Evolutionary conservation across 2,113 vertebrate species (phyloP), one percentile per base, ranked within the genome.

Genomic region (Colaptes auratus): DNA sequence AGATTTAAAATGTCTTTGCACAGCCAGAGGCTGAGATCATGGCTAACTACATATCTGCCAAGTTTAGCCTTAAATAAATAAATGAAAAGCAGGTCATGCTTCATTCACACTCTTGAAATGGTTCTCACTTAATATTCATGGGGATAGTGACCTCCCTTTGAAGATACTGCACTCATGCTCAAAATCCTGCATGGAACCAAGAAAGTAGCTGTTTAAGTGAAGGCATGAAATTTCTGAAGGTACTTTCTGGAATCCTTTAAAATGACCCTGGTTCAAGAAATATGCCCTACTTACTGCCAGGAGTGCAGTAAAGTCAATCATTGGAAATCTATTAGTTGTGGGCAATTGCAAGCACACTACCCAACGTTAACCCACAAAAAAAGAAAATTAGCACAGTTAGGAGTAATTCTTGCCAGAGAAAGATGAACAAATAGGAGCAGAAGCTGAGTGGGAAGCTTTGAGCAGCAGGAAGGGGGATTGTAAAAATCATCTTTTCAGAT

Each of bases 51-150:
- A 81, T 81, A 95, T 95, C 88, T 96, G 94, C 95, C 94, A 97
- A 94, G 93, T 92, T 95, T 89, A 95, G 82, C 44, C 82, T 97
- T 96, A 96, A 96, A 96, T 94, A 96, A 96, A 96, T 95, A 96
- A 93, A 94, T 90, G 91, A 36, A 77, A 90, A 94, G 90, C 92
- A 91, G 77, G 72, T 93, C 85, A 86, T 69, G 58, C 66, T 86
- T 91, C 87, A 39, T 95, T 94, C 92, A 66, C 79, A 84, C 70
- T 92, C 65, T 69, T 86, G 55, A 91, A 90, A 72, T 72, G 73
- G 16, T 66, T 90, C 69, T 95, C 67, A 73, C 72, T 95, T 91
- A 95, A 88, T 88, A 86, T 83, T 95, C 65, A 72, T 50, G 65
- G 89, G 69, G 79, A 89, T 76, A 94, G 61, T 89, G 82, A 89